Base-by-base conservation (phyloP, 2,888 invertebrate genomes). In the Chrysotoxum bicinctum region DNA sequence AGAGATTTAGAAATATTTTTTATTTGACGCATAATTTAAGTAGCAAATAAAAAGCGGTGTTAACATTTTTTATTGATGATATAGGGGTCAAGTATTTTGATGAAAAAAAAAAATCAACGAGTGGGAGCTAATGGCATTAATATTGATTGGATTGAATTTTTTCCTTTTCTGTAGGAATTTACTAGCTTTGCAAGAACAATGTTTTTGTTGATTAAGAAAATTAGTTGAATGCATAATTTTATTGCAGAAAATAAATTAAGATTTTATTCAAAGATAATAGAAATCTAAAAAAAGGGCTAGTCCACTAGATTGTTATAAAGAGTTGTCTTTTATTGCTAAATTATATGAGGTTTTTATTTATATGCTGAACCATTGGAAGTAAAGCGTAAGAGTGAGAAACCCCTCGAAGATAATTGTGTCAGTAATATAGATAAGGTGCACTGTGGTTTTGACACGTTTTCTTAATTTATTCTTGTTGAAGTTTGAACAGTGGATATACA, bases 41-140 rank as follows among this genome's bases (percentile, higher is more conserved):
- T 68, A 10, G 35, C 50, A 68, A 77, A 69, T 54, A 68, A 72
- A 77, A 70, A 73, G 43, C 23, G 56, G 64, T 66, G 50, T 70
- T 78, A 78, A 83, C 69, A 83, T 73, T 68, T 23, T 26, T 23
- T 23, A 16, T n/a, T 23, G 21, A 40, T 21, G 40, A 26, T 23
- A 12, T 43, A n/a, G 23, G n/a, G 40, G 40, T 62, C 43, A 43
- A 40, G 26, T 43, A 30, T 66, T 19, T 50, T 3, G 21, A 48
- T 26, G 26, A n/a, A n/a, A 26, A 2, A 16, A 32, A 21, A 8
- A 32, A 48, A 48, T 66, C 50, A 35, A 35, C 14, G 21, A 21
- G 7, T 48, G 16, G 32, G 21, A 48, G 21, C n/a, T 9, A 66
- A n/a, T n/a, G n/a, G 12, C 19, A 32, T 45, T 48, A 35, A 48